Base-by-base conservation (phyloP, 2,888 invertebrate genomes). In the Micropterix aruncella region DNA sequence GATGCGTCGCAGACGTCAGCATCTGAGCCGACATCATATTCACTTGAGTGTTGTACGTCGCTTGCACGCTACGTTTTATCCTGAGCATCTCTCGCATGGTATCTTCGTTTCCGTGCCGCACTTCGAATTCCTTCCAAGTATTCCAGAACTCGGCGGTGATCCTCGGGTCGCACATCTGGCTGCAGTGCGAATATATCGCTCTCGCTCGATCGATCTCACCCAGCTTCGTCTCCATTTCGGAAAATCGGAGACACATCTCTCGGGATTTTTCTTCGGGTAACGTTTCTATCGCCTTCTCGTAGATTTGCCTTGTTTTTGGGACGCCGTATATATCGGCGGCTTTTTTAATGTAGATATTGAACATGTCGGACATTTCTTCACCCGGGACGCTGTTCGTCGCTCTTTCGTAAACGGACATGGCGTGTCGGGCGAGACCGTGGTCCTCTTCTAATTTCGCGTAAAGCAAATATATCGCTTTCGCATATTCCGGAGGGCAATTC, bases 1-100 rank as follows among this genome's bases (percentile, higher is more conserved):
- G 73, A 53, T 75, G 74, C 15, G 75, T 73, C 37, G 80, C 78
- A 16, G 85, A 86, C 54, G 84, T 89, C 54, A 95, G 70, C 86
- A 96, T 94, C 64, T 96, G 96, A 1, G 95, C 94, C 12, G 94
- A 91, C 94, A 97, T 96, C 87, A 95, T 96, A 61, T 97, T 97
- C n/a, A 80, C 80, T 72, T 97, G 95, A 1, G 96, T 97, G 62
- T 97, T 99, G 62, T 93, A 99, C 56, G 90, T 90, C 3, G 97
- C 97, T 67, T 96, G 95, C 1, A 99, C 91, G 57, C 94, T 94
- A 54, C 97, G 79, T 67, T 96, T 95, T 50, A 99, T 95, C 56
- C 97, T 76, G 54, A 99, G 70, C 96, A 99, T 96, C 71, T 99
- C 97, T 40, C 96, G 75, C 80, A 99, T 93, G 1, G 99, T 99